Evolutionary conservation across 2,113 vertebrate species (phyloP).

Genomic region (Mormyrus lacerda): DNA sequence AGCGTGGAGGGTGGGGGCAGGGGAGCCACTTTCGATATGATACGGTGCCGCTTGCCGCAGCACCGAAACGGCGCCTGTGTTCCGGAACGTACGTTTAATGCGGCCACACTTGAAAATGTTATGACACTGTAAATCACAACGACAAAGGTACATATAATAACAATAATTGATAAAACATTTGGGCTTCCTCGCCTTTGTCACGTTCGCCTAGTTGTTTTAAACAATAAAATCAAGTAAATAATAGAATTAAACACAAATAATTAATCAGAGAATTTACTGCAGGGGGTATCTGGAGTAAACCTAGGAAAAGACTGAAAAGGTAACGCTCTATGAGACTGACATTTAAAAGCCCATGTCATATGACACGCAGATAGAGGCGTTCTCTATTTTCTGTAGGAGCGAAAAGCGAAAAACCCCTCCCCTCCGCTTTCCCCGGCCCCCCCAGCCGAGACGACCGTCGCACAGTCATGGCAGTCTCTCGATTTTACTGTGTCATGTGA

Average conservation of each 20-base stretch:
- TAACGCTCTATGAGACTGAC: not conserved
- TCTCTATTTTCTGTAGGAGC: conserved; percentile 14
- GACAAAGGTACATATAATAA: not conserved
- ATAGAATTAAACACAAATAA: not conserved
- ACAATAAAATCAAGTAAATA: not conserved
- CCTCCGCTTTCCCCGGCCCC: conserved; percentile 43
- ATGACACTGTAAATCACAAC: conserved; percentile 9
- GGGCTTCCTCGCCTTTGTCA: not conserved
- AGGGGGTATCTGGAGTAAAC: not conserved
- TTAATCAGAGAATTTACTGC: not conserved
- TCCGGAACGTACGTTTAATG: not conserved
- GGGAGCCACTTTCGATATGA: conserved; percentile 17
- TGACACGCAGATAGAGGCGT: not conserved
- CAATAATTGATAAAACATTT: not conserved
- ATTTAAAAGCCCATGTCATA: not conserved
- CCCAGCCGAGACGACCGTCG: conserved; percentile 26
- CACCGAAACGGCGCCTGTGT: not conserved
- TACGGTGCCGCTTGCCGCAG: not conserved
- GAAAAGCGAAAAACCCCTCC: conserved; percentile 29
- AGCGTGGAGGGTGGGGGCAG: not conserved
- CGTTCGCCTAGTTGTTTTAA: not conserved
- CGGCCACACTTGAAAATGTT: not conserved
- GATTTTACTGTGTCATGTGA: conserved; percentile 54
- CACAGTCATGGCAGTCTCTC: conserved; percentile 62
- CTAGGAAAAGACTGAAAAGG: not conserved